Percentiles rank a stretch among this genome's conserved stretches.
Evolutionary conservation across 2,888 invertebrate genomes (phyloP).

Genomic region (Schrankia costaestrigalis): DNA sequence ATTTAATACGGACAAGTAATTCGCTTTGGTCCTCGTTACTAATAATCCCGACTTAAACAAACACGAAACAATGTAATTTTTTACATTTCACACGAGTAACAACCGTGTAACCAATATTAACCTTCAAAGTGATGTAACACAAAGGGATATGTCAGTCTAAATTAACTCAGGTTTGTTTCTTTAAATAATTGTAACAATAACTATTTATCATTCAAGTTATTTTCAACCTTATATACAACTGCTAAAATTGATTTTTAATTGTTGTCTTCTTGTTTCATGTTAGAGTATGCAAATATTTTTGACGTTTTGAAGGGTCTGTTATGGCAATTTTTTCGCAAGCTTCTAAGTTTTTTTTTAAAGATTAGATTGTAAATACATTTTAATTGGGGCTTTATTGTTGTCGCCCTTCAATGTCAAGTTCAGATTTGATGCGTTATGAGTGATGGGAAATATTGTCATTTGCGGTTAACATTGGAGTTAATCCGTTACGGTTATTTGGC

Average conservation of each 20-base stretch:
- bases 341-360: constrained; percentile 38
- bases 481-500: constrained; percentile 26
- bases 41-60: background rate
- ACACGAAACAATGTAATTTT: no score
- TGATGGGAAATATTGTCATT: constrained; percentile 45
- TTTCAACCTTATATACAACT: background rate
- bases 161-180: constrained; percentile 44
- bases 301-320: constrained; percentile 43
- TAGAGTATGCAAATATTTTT: constrained; percentile 27
- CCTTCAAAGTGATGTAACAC: constrained; percentile 41
- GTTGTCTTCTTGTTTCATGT: background rate
- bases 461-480: constrained; percentile 32
- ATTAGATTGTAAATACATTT: constrained; percentile 63
- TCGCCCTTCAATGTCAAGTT: constrained; percentile 34
- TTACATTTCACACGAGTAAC: constrained; percentile 37
- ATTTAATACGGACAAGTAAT: constrained; percentile 1
- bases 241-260: constrained; percentile 1
- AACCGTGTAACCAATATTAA: constrained; percentile 31
- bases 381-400: constrained; percentile 59
- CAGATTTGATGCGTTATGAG: constrained; percentile 40
- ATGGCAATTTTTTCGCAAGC: constrained; percentile 52
- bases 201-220: constrained; percentile 20
- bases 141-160: constrained; percentile 52
- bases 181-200: constrained; percentile 37
- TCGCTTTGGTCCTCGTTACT: background rate